phyloP scores from a whole-genome alignment of 1,140 invertebrate genomes.

The Marisa cornuarietis region DNA sequence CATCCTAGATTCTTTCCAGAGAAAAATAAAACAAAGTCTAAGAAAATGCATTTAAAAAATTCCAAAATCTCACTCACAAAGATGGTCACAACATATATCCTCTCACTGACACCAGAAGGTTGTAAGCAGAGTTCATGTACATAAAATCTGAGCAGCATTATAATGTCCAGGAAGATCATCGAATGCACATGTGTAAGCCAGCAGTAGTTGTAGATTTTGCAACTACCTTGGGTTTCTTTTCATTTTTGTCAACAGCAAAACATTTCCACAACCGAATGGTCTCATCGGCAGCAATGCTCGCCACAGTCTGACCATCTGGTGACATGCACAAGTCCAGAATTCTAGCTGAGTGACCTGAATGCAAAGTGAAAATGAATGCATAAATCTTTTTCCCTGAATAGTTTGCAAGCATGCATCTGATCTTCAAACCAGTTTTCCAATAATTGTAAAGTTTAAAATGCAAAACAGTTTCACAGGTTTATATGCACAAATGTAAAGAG shows the following conservation, averaged over 20 bases:
- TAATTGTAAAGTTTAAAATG: too few species aligned
- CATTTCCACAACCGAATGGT: constrained; percentile 96
- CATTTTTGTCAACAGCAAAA: constrained; percentile 72
- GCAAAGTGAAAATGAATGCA: background rate
- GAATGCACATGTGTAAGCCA: constrained; percentile 28
- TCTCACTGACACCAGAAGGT: too few species aligned
- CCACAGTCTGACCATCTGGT: constrained; percentile 90
- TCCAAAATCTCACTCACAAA: too few species aligned
- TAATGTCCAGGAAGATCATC: constrained; percentile 10
- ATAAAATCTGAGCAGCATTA: too few species aligned
- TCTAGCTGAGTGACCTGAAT: constrained; percentile 82
- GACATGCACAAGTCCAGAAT: constrained; percentile 91
- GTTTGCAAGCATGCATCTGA: background rate
- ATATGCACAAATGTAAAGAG: too few species aligned
- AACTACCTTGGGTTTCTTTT: constrained; percentile 12
- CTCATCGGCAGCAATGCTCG: constrained; percentile 94
- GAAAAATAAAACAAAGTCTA: too few species aligned
- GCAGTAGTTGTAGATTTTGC: constrained; percentile 9
- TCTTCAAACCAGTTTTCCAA: too few species aligned
- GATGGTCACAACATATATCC: too few species aligned
- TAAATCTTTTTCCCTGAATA: constrained; percentile 7
- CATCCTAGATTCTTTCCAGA: too few species aligned
- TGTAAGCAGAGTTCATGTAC: too few species aligned
- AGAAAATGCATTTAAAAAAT: too few species aligned
- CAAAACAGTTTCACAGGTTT: too few species aligned